A percentile compares a stretch with the other conserved stretches of the same genome.
Conservation (phyloP, 2,888 invertebrate genomes). For the Agrochola litura region DNA sequence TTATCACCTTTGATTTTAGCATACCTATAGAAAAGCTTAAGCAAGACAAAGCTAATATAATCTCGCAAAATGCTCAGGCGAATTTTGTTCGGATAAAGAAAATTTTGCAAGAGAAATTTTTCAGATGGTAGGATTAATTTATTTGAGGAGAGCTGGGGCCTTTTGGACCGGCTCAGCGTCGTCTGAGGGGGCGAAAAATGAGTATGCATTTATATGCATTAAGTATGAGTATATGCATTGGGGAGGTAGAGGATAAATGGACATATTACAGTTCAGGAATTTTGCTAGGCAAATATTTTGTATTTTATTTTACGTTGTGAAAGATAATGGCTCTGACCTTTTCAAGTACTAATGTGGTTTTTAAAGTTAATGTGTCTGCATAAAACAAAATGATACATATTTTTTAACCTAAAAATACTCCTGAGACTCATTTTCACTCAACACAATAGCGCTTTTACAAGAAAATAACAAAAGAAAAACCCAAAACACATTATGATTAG, state of each 20-base stretch:
- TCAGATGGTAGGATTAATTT: slow-evolving; percentile 55
- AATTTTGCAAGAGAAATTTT: slow-evolving; percentile 45
- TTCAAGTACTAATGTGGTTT: slow-evolving; percentile 5
- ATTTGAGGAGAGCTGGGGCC: slow-evolving; percentile 41
- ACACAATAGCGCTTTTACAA: neutral
- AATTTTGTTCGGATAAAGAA: slow-evolving; percentile 36
- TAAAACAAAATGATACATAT: neutral
- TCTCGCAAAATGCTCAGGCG: slow-evolving; percentile 16
- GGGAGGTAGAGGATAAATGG: slow-evolving; percentile 46
- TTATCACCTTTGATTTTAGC: neutral
- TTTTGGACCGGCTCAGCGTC: slow-evolving; percentile 34
- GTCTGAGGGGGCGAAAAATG: slow-evolving; percentile 49
- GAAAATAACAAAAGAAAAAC: neutral
- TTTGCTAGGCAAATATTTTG: neutral
- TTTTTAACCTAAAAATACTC: neutral
- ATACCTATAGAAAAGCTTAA: neutral
- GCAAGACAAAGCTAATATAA: slow-evolving; percentile 25
- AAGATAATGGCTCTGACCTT: slow-evolving; percentile 1
- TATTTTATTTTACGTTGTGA: slow-evolving; percentile 8
- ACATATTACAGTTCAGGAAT: slow-evolving; percentile 15
- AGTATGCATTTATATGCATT: slow-evolving; percentile 60
- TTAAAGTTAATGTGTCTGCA: neutral
- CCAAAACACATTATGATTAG: neutral
- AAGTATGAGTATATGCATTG: slow-evolving; percentile 40
- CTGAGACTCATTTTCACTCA: neutral